These are phyloP conservation scores for Oeneis ivallda DNA, from an alignment of 2,888 invertebrate species.

Conservation along the genomic window DNA sequence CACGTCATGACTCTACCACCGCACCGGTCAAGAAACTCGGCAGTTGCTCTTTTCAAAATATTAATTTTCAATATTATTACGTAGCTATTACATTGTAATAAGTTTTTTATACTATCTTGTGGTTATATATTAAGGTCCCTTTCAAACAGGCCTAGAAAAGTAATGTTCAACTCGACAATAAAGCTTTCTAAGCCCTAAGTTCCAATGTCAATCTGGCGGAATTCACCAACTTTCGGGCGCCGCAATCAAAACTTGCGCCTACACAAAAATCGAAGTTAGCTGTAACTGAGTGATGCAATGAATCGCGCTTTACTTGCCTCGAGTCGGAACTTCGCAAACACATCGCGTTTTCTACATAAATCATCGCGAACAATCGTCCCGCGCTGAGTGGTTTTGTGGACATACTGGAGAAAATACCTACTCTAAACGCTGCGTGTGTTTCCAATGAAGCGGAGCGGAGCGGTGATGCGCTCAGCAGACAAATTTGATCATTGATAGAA, in stretches of 20 bases:
- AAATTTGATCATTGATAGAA: too few species aligned
- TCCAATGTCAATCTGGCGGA: constrained; percentile 12
- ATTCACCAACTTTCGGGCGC: constrained; percentile 16
- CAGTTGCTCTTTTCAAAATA: too few species aligned
- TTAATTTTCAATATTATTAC: too few species aligned
- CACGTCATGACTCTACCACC: too few species aligned
- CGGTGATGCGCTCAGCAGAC: too few species aligned
- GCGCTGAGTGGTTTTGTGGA: constrained; percentile 44
- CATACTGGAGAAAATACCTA: constrained; percentile 10
- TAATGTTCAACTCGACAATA: constrained; percentile 7
- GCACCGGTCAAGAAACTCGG: too few species aligned
- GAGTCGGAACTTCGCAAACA: constrained; percentile 42
- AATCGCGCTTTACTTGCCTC: constrained; percentile 42
- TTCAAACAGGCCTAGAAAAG: constrained; percentile 7
- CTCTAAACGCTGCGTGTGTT: neutral
- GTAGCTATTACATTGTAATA: too few species aligned
- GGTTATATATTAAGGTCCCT: too few species aligned
- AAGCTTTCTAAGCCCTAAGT: constrained; percentile 13
- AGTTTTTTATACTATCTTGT: too few species aligned
- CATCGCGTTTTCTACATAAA: constrained; percentile 49
- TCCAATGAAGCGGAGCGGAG: too few species aligned
- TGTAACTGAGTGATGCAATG: constrained; percentile 37
- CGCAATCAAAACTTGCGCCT: constrained; percentile 31
- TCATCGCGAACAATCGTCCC: constrained; percentile 45
- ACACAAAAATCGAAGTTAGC: constrained; percentile 37